Base-by-base conservation (phyloP, 2,888 invertebrate genomes). In the Quadroppia sp. region DNA sequence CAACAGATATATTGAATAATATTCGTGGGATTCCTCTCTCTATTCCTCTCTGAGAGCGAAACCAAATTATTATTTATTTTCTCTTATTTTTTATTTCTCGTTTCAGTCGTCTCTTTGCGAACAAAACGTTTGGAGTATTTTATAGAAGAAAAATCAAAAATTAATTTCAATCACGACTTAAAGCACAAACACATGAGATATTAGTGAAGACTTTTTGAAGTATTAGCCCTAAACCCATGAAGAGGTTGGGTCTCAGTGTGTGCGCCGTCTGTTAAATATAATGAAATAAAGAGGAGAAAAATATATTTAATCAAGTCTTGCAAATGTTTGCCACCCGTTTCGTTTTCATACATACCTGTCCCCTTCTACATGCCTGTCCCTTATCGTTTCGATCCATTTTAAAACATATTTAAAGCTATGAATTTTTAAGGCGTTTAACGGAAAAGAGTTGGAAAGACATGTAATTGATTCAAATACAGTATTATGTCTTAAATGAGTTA, bases 81-180 rank as follows among this genome's bases (percentile, higher is more conserved):
- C 25, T 3, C 53, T 53, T 13, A 53, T 23, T 53, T 53, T 23
- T 23, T 53, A 25, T 13, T 13, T 53, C 9, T 25, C 23, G 4
- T 53, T 25, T 23, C 23, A 15, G 48, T 9, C 53, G 9, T 23
- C 9, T 53, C 45, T 45, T n/a, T 40, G 6, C 45, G 15, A 3
- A 17, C 45, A 15, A 45, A 6, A 9, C 7, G 40, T 40, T 40
- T 40, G 6, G 40, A 45, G 45, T 45, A 45, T 45, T 45, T 45
- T 45, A 13, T 15, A n/a, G 2, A n/a, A 3, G n/a, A 17, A 17
- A 9, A 17, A 11, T 23, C 3, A 30, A 61, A 61, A 61, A 61
- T 61, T 61, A 61, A 61, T 61, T 61, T 61, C 32, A 32, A 61
- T 61, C 61, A 61, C 61, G 61, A 61, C 53, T 53, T 53, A 7